Evolutionary conservation across 2,797 vertebrate species (phyloP).

Genomic region (Sphenopsis melanotis): DNA sequence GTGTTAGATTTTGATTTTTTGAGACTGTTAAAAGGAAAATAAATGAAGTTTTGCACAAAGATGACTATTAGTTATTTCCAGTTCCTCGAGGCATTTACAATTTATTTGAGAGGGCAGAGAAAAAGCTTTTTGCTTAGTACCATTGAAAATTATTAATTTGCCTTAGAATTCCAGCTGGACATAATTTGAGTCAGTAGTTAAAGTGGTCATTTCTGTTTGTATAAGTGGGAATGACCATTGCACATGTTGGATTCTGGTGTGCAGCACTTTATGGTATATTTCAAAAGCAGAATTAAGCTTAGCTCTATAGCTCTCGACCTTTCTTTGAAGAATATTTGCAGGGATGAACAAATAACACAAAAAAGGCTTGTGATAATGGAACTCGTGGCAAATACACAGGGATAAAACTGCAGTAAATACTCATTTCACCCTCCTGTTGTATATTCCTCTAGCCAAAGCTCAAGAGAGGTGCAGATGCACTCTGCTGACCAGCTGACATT

Average conservation of each 20-base stretch:
- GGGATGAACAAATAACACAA: not conserved
- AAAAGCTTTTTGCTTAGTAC: not conserved
- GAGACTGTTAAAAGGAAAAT: not conserved
- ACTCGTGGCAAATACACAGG: not conserved
- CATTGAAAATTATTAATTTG: not conserved
- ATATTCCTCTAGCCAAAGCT: not conserved
- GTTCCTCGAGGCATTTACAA: not conserved
- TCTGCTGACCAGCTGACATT: conserved; percentile 18
- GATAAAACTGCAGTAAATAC: not conserved
- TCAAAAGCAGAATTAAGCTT: not conserved
- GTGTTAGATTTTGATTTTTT: not conserved
- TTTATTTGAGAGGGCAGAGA: not conserved
- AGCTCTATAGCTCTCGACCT: not conserved
- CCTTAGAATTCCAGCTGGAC: not conserved
- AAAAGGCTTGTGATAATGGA: not conserved
- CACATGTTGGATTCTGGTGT: not conserved
- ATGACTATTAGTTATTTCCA: not conserved
- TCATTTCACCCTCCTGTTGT: not conserved
- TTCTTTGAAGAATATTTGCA: not conserved
- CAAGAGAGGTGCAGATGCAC: not conserved
- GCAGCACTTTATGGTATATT: not conserved
- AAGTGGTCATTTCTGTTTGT: not conserved
- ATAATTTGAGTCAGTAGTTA: not conserved
- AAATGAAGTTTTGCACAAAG: not conserved
- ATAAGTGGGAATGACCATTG: not conserved